These are phyloP conservation scores for Barypeithes pellucidus DNA, from an alignment of 2,888 invertebrate genomes.

Conservation along the genomic window DNA sequence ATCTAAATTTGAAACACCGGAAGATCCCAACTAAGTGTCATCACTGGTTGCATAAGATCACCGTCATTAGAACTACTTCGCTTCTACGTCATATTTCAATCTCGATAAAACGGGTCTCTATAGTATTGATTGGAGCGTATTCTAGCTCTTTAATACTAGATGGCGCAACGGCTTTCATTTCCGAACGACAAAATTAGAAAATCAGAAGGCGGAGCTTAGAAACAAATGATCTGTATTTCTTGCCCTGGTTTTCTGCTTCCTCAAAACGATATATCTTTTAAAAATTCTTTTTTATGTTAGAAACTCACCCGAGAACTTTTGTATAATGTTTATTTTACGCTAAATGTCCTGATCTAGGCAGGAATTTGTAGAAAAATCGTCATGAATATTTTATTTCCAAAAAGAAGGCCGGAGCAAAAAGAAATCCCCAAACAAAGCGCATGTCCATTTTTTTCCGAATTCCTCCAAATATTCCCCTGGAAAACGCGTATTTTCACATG, in stretches of 20 bases:
- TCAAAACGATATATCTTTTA: not conserved
- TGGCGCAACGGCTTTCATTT: not conserved
- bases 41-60: not conserved
- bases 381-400: conserved; percentile 19
- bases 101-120: not conserved
- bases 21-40: too few species aligned
- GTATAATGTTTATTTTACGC: not conserved
- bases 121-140: not conserved
- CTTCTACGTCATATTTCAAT: not conserved
- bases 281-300: not conserved
- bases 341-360: too few species aligned
- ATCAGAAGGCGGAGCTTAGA: conserved; percentile 7
- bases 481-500: not conserved
- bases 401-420: conserved; percentile 46
- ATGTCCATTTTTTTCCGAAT: conserved; percentile 42
- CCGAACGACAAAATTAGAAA: not conserved
- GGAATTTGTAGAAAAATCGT: not conserved
- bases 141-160: not conserved
- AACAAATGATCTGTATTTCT: conserved; percentile 2
- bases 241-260: not conserved
- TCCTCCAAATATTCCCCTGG: conserved; percentile 3
- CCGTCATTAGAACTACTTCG: not conserved
- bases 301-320: not conserved
- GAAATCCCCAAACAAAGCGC: conserved; percentile 46
- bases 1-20: too few species aligned